Base-by-base conservation (phyloP, 1,140 invertebrate species). In the Zaprionus africanus region DNA sequence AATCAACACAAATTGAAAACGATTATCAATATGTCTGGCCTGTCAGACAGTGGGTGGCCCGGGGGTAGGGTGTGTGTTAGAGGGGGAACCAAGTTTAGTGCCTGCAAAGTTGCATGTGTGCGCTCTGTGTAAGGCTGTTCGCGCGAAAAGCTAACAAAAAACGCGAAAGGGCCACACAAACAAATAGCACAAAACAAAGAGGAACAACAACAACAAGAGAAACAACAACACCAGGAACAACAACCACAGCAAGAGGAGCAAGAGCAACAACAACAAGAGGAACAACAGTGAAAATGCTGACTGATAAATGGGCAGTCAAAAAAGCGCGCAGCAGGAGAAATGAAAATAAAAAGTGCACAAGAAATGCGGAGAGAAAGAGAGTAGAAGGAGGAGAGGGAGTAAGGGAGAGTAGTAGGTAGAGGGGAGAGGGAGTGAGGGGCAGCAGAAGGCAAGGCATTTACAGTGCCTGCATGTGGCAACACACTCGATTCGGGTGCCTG, bases 141-240 rank as follows among this genome's bases (percentile, higher is more conserved):
- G 84, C 83, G 84, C 83, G 80, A 87, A 87, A 87, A 87, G 76
- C 80, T 71, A 87, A 86, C 79, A 87, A 79, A 76, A 82, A 74
- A 70, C 24, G n/a, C 26, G 68, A 56, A 63, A 74, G 64, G 62
- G 56, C 51, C 70, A 67, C 62, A 34, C 49, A 53, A 78, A 57
- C 73, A 64, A 65, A 71, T 43, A 58, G 66, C 58, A 63, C 53
- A 61, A 64, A 71, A 82, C 69, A 83, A 58, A 49, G 15, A 43
- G 49, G 9, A 56, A 19, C 7, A 58, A 34, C 15, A 79, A 53
- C 28, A 64, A 31, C 4, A 58, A 51, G 22, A 2, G 22, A 17
- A 62, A 41, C 17, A 79, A 51, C 28, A 64, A 31, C 4, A 62
- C 53, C 22, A 59, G 58, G n/a, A 61, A 17, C 51, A 61, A 68